Base-by-base conservation (phyloP, 2,113 vertebrate genomes). In the Phalacrocorax brasilianus region DNA sequence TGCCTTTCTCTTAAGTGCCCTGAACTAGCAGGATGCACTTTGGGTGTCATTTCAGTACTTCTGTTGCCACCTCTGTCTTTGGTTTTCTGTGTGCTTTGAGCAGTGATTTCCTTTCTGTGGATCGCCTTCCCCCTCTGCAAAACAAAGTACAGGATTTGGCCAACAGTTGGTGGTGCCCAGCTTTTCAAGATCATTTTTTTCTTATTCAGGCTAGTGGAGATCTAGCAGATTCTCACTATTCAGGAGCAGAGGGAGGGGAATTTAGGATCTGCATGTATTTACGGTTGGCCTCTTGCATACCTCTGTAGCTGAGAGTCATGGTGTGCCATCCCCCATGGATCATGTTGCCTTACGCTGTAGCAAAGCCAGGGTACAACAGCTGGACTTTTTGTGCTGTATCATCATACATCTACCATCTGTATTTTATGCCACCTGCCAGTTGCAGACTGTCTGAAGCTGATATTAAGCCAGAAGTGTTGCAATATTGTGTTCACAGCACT, bases 311-410 rank as follows among this genome's bases (percentile, higher is more conserved):
- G 23, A 21, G 86, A 71, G 81, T 38, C 9, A 1, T 0, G 0
- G 40, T 30, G 72, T 47, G 72, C 80, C 15, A 1, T 40, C 58
- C 26, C 19, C n/a, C 44, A 58, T 3, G 24, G 12, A 7, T 11
- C 13, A 1, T 1, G 0, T 53, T 1, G 1, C 50, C 91, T 62
- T 17, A 11, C 6, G 18, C 73, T 67, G 28, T 32, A 50, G 85
- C 56, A n/a, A 53, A 91, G 59, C 73, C 56, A 63, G 47, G 32
- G 70, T 8, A 12, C 14, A 63, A 21, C 67, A 59, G 17, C 53
- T 78, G 91, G 61, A 59, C 40, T 7, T 10, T 33, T 59, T 85
- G 33, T 93, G 89, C 95, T 76, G 14, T 33, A 5, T 67, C 55
- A 24, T 76, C 49, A 8, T 17, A 53, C 27, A 50, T 70, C 62